phyloP scores from a whole-genome alignment of 2,113 vertebrate genomes.

The Odontesthes bonariensis region DNA sequence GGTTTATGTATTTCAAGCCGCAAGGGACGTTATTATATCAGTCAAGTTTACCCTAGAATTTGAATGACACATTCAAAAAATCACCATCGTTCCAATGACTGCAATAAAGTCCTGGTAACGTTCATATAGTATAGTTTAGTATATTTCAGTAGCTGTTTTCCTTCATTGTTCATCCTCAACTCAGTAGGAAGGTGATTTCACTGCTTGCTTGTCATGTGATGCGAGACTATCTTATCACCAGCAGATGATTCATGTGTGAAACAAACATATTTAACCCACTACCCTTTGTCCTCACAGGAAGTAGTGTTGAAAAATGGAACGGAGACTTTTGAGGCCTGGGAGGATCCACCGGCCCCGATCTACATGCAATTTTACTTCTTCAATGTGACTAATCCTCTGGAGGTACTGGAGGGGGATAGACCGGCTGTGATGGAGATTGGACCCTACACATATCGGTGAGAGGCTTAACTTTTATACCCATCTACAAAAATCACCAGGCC shows the following conservation, averaged over 20 bases:
- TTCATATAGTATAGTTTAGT: not conserved
- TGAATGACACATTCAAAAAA: too few species aligned
- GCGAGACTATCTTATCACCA: conserved; percentile 27
- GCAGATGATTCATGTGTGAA: not conserved
- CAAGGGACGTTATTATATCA: too few species aligned
- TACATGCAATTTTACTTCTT: conserved; percentile 98
- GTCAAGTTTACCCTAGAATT: too few species aligned
- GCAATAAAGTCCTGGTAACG: not conserved
- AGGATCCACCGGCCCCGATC: conserved; percentile 89
- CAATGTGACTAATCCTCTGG: conserved; percentile 91
- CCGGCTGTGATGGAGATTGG: conserved; percentile 90
- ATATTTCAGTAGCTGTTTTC: not conserved
- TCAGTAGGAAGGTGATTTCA: not conserved
- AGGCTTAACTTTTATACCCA: not conserved
- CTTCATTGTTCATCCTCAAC: too few species aligned
- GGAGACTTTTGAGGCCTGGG: conserved; percentile 88
- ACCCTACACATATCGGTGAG: conserved; percentile 95
- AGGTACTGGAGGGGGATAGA: conserved; percentile 87
- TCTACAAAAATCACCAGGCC: not conserved
- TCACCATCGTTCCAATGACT: not conserved
- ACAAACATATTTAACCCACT: conserved; percentile 29
- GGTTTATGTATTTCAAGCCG: too few species aligned
- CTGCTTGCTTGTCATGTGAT: conserved; percentile 34
- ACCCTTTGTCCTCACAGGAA: conserved; percentile 79
- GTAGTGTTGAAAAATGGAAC: conserved; percentile 90